Evolutionary conservation across 2,113 vertebrate species (phyloP), one percentile per base, ranked within the genome.

Genomic region (Cochlearius cochlearius): DNA sequence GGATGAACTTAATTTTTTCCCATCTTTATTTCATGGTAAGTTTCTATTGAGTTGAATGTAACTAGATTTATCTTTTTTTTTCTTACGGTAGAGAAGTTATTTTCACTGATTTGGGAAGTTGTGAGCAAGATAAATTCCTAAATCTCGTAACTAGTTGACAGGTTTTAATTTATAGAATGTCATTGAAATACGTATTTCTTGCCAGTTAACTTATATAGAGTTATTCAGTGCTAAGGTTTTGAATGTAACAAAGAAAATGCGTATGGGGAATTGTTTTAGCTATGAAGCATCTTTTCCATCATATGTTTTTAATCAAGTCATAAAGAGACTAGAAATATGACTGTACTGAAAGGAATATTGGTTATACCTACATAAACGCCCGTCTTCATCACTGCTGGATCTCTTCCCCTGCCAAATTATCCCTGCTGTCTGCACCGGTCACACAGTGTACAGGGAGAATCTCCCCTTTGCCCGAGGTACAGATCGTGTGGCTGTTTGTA

Each of bases 221-320:
- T 78, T 83, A 53, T 11, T 86, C 30, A 5, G 25, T 17, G 26
- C 74, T 86, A 73, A 25, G 16, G 34, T 73, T 91, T 94, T 74
- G 80, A 84, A 59, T 30, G 26, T 34, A 71, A 49, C 12, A 16
- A 75, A 80, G 63, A 62, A 69, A 72, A 62, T 13, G 58, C 3
- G 0, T 59, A 4, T 29, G 23, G 56, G 59, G 88, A 88, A 69
- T 94, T 88, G 67, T 59, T 87, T 34, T 38, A 91, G 68, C 76
- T 50, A 43, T 71, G 53, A 90, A 96, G 68, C 74, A 92, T 79
- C 75, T 96, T 77, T 91, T 64, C 13, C 9, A 71, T 94, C 29
- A 1, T 93, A 41, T 77, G 41, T 75, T 86, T 95, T 95, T 94
- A 93, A 92, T 90, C 71, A 86, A 90, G 77, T 90, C 69, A 53